These are phyloP conservation scores for Oreortyx pictus DNA, from an alignment of 2,797 vertebrate genomes.

Conservation along the genomic window DNA sequence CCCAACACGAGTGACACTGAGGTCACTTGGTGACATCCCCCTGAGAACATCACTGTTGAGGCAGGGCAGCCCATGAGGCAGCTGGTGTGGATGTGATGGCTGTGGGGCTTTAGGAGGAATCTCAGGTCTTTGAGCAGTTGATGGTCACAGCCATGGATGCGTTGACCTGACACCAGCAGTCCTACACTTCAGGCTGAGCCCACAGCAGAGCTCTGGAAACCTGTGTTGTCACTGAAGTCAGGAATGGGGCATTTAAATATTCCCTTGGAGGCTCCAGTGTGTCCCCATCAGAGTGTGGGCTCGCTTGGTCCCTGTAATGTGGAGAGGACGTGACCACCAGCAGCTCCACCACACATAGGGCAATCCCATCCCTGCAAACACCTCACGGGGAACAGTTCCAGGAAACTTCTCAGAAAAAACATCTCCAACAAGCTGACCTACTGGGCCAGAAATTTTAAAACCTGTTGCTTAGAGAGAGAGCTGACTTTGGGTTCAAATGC, in stretches of 20 bases:
- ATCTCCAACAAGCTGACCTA: background rate
- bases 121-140: background rate
- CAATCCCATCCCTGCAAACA: fast-evolving
- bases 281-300: fast-evolving
- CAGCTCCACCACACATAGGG: background rate
- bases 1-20: background rate
- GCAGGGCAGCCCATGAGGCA: fast-evolving
- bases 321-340: background rate
- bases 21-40: background rate
- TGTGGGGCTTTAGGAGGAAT: background rate
- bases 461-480: background rate
- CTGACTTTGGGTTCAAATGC: background rate
- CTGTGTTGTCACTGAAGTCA: background rate
- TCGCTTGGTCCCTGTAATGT: fast-evolving
- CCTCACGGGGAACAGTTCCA: background rate
- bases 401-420: background rate
- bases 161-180: background rate
- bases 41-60: background rate
- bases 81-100: background rate
- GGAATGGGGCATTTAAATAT: background rate
- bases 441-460: background rate
- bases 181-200: background rate
- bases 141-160: fast-evolving
- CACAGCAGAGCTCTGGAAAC: background rate
- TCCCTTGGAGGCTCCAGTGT: background rate